These are phyloP conservation scores for Eutrigla gurnardus DNA, from an alignment of 2,797 vertebrate genomes.

Conservation along the genomic window DNA sequence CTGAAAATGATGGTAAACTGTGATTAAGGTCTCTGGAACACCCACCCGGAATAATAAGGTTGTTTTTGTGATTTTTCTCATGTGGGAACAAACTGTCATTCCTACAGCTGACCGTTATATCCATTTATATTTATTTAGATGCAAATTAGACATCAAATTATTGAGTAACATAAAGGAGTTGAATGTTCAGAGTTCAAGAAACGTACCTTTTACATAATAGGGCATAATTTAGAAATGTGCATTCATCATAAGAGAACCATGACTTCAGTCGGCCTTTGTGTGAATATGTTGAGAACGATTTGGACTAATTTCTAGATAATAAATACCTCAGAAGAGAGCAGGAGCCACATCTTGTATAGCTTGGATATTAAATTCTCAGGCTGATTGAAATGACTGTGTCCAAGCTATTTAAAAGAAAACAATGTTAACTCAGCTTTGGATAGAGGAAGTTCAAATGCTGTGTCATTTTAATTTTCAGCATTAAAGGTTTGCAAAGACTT, in stretches of 20 bases:
- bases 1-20: conserved; percentile 45
- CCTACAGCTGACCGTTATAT: conserved; percentile 19
- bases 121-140: conserved; percentile 27
- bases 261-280: neutral
- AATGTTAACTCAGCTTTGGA: neutral
- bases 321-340: neutral
- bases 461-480: neutral
- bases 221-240: neutral
- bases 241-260: neutral
- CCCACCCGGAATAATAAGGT: conserved; percentile 48
- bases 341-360: neutral
- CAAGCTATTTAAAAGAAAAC: neutral
- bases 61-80: conserved; percentile 3
- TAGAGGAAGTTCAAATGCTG: neutral
- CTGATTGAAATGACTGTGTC: neutral
- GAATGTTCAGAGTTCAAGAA: neutral
- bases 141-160: conserved; percentile 36
- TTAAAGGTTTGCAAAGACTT: neutral
- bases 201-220: neutral
- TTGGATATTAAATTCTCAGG: neutral
- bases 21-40: conserved; percentile 52
- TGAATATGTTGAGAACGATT: neutral
- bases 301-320: neutral
- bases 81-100: conserved; percentile 21
- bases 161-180: neutral